phyloP scores from a whole-genome alignment of 2,797 vertebrate species.

The Podargus strigoides region DNA sequence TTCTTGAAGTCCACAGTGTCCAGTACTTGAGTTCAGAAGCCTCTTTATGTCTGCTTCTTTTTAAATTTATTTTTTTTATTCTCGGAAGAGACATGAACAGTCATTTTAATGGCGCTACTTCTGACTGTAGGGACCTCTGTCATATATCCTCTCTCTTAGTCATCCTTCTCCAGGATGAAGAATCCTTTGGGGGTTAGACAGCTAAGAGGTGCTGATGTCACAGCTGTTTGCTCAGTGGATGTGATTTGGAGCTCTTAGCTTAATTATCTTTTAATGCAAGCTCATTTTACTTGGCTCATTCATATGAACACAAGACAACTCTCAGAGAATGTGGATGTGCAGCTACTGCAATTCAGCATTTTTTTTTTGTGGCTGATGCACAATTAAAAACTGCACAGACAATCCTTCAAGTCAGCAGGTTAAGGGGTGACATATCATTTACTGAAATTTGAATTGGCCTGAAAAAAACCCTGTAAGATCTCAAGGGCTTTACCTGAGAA shows the following conservation, averaged over 20 bases:
- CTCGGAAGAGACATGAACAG: neutral
- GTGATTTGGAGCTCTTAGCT: neutral
- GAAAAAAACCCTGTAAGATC: neutral
- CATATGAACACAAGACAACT: neutral
- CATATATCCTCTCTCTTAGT: neutral
- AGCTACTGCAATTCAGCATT: neutral
- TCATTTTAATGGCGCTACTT: neutral
- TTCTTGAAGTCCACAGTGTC: neutral
- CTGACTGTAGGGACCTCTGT: neutral
- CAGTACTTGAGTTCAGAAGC: neutral
- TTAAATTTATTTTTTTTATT: neutral
- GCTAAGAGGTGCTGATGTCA: neutral
- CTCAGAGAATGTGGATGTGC: neutral
- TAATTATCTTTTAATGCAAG: neutral
- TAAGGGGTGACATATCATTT: neutral
- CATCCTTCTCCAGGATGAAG: neutral
- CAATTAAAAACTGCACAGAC: neutral
- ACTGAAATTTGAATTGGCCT: neutral
- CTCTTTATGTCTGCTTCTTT: neutral
- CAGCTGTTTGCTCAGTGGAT: neutral
- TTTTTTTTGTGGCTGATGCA: neutral
- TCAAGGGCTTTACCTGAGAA: neutral
- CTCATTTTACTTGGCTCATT: neutral
- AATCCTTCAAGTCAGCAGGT: neutral
- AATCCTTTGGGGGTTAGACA: neutral